Percentiles rank a stretch among this genome's conserved stretches.
These are phyloP conservation scores for Cylloceria caligata DNA, from an alignment of 2,888 invertebrate species.

Conservation along the genomic window DNA sequence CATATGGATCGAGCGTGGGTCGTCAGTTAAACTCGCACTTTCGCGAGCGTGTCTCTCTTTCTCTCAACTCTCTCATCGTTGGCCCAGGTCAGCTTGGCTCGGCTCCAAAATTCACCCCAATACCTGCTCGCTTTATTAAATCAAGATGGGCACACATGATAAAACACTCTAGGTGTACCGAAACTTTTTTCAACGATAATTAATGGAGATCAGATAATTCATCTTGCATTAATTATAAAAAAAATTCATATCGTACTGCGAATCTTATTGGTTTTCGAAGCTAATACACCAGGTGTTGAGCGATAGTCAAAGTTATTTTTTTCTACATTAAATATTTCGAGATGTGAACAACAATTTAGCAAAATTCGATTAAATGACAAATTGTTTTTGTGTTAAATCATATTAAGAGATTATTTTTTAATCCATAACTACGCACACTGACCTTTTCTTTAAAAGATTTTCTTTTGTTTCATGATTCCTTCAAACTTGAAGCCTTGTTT, in stretches of 20 bases:
- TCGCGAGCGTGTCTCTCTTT: constrained; percentile 45
- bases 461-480: too few species aligned
- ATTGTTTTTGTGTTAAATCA: too few species aligned
- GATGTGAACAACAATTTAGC: neutral
- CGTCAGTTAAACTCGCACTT: constrained; percentile 34
- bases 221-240: constrained; percentile 48
- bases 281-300: constrained; percentile 39
- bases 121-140: constrained; percentile 52
- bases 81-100: constrained; percentile 68
- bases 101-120: constrained; percentile 2
- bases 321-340: too few species aligned
- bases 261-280: constrained; percentile 11
- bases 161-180: constrained; percentile 61
- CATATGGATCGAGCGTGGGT: constrained; percentile 37
- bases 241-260: constrained; percentile 39
- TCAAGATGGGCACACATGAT: constrained; percentile 58
- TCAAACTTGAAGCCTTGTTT: too few species aligned
- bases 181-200: constrained; percentile 18
- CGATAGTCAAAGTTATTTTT: neutral
- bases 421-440: too few species aligned
- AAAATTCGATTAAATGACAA: too few species aligned
- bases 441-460: too few species aligned
- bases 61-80: constrained; percentile 61
- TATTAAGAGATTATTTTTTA: too few species aligned
- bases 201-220: constrained; percentile 22